These are phyloP conservation scores for Oxygymnocypris stewartii DNA, from an alignment of 2,113 vertebrate genomes.

Conservation along the genomic window DNA sequence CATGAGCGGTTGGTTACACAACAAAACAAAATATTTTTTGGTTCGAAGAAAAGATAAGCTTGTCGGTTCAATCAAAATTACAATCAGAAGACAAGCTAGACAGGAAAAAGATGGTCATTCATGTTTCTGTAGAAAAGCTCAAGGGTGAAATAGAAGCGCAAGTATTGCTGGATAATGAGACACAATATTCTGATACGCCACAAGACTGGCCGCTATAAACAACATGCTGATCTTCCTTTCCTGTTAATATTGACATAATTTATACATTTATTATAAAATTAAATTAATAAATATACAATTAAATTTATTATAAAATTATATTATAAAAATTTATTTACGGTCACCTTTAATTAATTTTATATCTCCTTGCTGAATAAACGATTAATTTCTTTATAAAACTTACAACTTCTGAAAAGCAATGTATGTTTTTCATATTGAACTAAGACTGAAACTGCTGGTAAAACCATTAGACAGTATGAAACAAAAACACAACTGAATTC, in stretches of 20 bases:
- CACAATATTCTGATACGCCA: too few relatives aligned
- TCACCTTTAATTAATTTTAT: too few relatives aligned
- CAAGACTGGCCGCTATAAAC: not conserved
- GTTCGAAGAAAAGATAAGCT: not conserved
- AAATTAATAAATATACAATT: too few relatives aligned
- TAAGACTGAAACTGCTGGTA: not conserved
- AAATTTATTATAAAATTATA: too few relatives aligned
- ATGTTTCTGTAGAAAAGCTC: not conserved
- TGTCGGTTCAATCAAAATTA: conserved; percentile 2
- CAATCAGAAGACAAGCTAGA: conserved; percentile 21
- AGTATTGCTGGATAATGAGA: too few relatives aligned
- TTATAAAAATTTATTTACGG: too few relatives aligned
- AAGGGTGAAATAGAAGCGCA: not conserved
- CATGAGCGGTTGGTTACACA: conserved; percentile 19
- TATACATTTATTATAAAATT: too few relatives aligned
- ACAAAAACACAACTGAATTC: not conserved
- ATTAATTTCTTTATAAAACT: not conserved
- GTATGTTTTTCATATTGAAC: not conserved
- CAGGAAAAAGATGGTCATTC: not conserved
- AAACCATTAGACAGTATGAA: not conserved
- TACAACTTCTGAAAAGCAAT: too few relatives aligned
- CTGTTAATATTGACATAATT: too few relatives aligned
- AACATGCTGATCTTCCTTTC: too few relatives aligned
- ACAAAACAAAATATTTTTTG: not conserved
- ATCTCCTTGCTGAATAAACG: too few relatives aligned